These are phyloP conservation scores for Hecatera dysodea DNA, from an alignment of 2,888 invertebrate species.

Conservation along the genomic window DNA sequence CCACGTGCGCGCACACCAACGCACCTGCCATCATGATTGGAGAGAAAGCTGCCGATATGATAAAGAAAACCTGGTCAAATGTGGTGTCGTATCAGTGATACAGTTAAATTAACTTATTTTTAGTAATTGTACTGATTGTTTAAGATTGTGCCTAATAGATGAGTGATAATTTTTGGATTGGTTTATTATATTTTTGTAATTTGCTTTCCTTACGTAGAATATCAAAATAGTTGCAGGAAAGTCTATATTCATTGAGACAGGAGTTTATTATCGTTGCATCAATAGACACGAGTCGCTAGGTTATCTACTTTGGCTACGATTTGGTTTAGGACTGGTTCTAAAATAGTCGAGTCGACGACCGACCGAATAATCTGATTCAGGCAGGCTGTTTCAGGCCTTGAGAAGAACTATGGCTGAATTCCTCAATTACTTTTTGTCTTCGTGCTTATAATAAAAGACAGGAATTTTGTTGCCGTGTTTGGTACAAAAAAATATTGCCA, in stretches of 20 bases:
- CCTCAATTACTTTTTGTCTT: background rate
- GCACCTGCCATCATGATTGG: conserved; percentile 94
- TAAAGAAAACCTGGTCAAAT: conserved; percentile 90
- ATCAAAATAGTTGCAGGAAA: background rate
- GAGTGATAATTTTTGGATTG: conserved; percentile 4
- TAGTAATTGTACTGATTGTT: conserved; percentile 17
- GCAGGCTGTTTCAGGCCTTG: background rate
- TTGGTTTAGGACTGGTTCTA: background rate
- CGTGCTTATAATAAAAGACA: too few species aligned
- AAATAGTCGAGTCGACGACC: background rate
- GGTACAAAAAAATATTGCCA: background rate
- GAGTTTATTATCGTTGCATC: background rate
- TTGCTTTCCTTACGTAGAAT: background rate
- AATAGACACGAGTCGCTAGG: background rate
- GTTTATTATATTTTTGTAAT: conserved; percentile 13
- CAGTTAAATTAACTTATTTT: conserved; percentile 39
- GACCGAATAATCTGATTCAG: background rate
- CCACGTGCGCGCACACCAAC: conserved; percentile 92
- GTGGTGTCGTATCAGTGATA: conserved; percentile 53
- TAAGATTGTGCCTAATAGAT: conserved; percentile 40
- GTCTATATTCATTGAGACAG: background rate
- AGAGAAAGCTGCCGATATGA: conserved; percentile 93
- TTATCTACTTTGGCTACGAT: background rate
- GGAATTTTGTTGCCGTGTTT: background rate
- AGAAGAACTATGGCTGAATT: background rate